Percentiles rank a stretch among this genome's conserved stretches.
These are phyloP conservation scores for Ptychochromis oligacanthus DNA, from an alignment of 2,113 vertebrate genomes.

Conservation along the genomic window DNA sequence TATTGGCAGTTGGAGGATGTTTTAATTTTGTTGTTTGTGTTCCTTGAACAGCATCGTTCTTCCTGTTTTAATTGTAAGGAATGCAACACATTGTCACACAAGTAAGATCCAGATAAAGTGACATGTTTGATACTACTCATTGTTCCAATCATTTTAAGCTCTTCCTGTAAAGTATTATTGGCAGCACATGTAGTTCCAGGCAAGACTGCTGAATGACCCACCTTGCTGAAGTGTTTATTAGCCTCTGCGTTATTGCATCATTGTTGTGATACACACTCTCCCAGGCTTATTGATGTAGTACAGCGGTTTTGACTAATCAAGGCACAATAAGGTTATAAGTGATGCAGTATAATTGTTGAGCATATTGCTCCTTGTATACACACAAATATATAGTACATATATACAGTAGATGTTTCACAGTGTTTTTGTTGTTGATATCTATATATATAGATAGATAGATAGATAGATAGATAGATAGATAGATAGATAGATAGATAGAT, in stretches of 20 bases:
- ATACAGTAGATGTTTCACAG: too few species aligned
- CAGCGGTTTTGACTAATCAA: conserved; percentile 18
- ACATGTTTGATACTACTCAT: conserved; percentile 3
- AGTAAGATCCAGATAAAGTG: not conserved
- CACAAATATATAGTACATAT: too few species aligned
- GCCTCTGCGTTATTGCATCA: not conserved
- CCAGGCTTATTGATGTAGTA: conserved; percentile 3
- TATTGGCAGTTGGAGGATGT: conserved; percentile 32
- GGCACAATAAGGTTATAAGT: not conserved
- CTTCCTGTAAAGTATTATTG: conserved; percentile 11
- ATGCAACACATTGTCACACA: not conserved
- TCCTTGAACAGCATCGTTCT: not conserved
- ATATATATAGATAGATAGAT: too few species aligned
- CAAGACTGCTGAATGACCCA: conserved; percentile 1
- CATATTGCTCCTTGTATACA: too few species aligned
- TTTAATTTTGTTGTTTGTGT: conserved; percentile 14
- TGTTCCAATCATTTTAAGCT: not conserved
- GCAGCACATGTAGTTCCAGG: conserved; percentile 9
- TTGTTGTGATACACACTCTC: not conserved
- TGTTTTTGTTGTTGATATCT: too few species aligned
- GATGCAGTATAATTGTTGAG: not conserved
- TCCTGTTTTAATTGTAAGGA: not conserved
- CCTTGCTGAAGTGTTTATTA: conserved; percentile 7
- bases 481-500: too few species aligned
- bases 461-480: too few species aligned